These are phyloP conservation scores for Noctuana brunneofusca DNA, from an alignment of 2,888 invertebrate species.

Conservation along the genomic window DNA sequence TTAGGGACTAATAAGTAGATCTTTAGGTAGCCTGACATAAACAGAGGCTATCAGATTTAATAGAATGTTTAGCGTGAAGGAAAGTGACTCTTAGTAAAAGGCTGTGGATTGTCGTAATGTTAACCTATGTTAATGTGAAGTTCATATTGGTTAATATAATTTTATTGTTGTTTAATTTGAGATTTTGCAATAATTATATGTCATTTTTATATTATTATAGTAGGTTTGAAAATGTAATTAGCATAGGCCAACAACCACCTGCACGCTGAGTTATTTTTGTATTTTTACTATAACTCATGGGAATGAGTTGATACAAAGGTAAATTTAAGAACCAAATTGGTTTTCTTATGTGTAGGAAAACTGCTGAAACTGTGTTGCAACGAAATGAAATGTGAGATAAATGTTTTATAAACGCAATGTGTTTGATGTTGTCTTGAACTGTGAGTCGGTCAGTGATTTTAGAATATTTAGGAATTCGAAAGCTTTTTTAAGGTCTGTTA, in stretches of 20 bases:
- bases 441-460: neutral
- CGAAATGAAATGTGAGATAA: neutral
- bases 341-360: neutral
- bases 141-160: too few relatives aligned
- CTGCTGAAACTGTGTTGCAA: neutral
- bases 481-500: too few relatives aligned
- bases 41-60: neutral
- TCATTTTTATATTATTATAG: too few relatives aligned
- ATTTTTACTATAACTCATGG: too few relatives aligned
- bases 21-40: neutral
- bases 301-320: too few relatives aligned
- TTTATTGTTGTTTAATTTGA: too few relatives aligned
- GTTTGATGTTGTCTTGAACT: neutral
- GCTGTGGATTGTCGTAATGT: constrained; percentile 13
- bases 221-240: neutral
- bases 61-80: neutral
- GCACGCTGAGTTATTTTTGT: neutral
- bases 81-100: neutral
- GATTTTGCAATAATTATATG: constrained; percentile 19
- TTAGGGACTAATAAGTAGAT: constrained; percentile 1
- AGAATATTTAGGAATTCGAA: too few relatives aligned
- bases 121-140: too few relatives aligned
- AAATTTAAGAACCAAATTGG: neutral
- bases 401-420: neutral
- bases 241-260: neutral